Base-by-base conservation (phyloP, 2,888 invertebrate species). In the Trissolcus japonicus region DNA sequence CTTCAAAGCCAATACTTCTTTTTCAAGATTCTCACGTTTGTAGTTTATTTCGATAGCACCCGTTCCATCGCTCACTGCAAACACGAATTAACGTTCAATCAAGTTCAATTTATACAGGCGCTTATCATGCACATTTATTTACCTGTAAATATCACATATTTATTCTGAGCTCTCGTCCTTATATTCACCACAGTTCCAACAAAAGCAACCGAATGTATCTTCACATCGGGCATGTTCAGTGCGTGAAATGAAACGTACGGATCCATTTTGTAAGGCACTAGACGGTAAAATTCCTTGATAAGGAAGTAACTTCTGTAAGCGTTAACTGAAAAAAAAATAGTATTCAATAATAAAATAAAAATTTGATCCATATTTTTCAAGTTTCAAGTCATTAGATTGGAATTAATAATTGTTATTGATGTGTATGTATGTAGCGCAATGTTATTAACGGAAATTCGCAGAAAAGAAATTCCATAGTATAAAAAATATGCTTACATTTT, bases 21-120 rank as follows among this genome's bases (percentile, higher is more conserved):
- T 50, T 25, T 51, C 25, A 46, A 60, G 60, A 25, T 55, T 60
- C 17, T 21, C 14, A n/a, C 43, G 29, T 46, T 65, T 77, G 21
- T 65, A 77, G 21, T 40, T 46, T 29, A 73, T 65, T 2, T 57
- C 60, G 17, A 77, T 25, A 6, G 60, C 17, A 48, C 60, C 77
- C 1, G 72, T 73, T 35, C 77, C 77, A 61, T 77, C 77, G 17
- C n/a, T 73, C 4, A 77, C 77, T 77, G 43, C 16, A 73, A 73
- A 21, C 25, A 25, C 25, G 6, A 25, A 25, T 25, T 25, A 25
- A 25, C 25, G 25, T 25, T 6, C 6, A 25, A 25, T 25, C 6
- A 25, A 25, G 6, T 25, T 25, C 25, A 25, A 25, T 25, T 25
- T 4, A 25, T 3, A 6, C 4, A 4, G 6, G 25, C 4, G 25